These are phyloP conservation scores for Nycteola revayana DNA, from an alignment of 2,888 invertebrate genomes.

Conservation along the genomic window DNA sequence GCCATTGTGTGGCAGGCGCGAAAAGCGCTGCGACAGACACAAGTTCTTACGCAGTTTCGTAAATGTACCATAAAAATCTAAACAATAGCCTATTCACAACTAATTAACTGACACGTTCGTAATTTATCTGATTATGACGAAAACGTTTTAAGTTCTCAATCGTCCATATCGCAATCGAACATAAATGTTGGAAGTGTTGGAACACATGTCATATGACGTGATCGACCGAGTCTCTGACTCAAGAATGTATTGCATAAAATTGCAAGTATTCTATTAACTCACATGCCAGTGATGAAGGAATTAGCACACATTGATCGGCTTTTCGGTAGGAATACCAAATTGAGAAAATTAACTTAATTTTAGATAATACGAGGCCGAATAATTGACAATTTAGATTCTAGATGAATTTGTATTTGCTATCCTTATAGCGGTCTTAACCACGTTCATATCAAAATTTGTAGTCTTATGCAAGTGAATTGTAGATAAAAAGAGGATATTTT, in stretches of 20 bases:
- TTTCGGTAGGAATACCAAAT: no score
- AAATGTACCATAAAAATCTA: conserved; percentile 21
- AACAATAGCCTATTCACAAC: conserved; percentile 33
- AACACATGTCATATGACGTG: conserved; percentile 20
- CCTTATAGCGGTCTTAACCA: no score
- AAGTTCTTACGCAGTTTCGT: no score
- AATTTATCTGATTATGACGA: conserved; percentile 25
- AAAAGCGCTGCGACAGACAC: no score
- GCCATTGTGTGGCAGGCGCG: no score
- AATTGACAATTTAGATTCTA: no score
- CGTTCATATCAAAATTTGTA: no score
- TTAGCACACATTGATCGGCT: conserved; percentile 8
- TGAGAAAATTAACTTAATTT: no score
- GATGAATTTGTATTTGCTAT: no score
- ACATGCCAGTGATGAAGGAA: conserved; percentile 6
- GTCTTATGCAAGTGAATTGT: no score
- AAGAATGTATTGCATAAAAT: conserved; percentile 32
- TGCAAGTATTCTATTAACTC: conserved; percentile 4
- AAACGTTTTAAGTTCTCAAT: conserved; percentile 19
- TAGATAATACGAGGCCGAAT: no score
- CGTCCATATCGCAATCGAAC: conserved; percentile 22
- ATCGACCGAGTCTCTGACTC: conserved; percentile 21
- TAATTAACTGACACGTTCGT: conserved; percentile 27
- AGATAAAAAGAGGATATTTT: no score
- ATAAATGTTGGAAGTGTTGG: conserved; percentile 25